Conservation (phyloP, 1,140 invertebrate genomes). For the Drosophila sturtevanti region DNA sequence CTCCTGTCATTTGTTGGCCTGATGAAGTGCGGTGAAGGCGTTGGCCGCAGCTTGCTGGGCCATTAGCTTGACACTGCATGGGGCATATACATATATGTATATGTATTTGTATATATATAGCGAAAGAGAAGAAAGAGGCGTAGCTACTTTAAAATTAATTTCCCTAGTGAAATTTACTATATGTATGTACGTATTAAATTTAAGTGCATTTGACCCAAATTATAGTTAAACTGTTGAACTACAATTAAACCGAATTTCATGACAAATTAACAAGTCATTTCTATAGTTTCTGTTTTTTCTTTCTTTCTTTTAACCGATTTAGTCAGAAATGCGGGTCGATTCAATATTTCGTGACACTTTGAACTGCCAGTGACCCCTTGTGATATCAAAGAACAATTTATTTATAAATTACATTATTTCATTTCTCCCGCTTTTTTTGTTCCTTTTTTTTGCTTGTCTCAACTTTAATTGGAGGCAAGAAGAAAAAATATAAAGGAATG, state of each 20-base stretch:
- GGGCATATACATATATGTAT: not conserved
- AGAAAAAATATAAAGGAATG: not conserved
- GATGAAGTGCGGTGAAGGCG: conserved; percentile 48
- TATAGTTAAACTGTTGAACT: conserved; percentile 14
- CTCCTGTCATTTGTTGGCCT: conserved; percentile 36
- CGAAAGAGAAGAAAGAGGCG: not conserved
- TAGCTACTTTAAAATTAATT: conserved; percentile 59
- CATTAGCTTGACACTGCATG: conserved; percentile 34
- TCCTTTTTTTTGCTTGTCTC: not conserved
- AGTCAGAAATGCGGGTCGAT: conserved; percentile 32
- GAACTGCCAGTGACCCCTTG: conserved; percentile 14
- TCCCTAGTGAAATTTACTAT: conserved; percentile 50
- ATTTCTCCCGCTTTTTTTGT: not conserved
- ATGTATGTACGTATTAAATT: conserved; percentile 29
- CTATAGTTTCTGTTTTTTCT: not conserved
- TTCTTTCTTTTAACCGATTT: not conserved
- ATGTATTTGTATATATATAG: not conserved
- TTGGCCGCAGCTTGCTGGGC: conserved; percentile 51
- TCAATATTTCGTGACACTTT: conserved; percentile 29
- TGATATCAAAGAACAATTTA: not conserved
- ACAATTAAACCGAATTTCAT: not conserved
- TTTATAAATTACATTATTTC: conserved; percentile 9
- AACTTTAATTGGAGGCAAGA: conserved; percentile 13
- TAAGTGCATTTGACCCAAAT: conserved; percentile 22
- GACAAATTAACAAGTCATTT: conserved; percentile 10